Percentiles rank a stretch among this genome's conserved stretches.
These are phyloP conservation scores for Linhomoeus sp. DNA, from an alignment of 2,888 invertebrate species.

Conservation along the genomic window DNA sequence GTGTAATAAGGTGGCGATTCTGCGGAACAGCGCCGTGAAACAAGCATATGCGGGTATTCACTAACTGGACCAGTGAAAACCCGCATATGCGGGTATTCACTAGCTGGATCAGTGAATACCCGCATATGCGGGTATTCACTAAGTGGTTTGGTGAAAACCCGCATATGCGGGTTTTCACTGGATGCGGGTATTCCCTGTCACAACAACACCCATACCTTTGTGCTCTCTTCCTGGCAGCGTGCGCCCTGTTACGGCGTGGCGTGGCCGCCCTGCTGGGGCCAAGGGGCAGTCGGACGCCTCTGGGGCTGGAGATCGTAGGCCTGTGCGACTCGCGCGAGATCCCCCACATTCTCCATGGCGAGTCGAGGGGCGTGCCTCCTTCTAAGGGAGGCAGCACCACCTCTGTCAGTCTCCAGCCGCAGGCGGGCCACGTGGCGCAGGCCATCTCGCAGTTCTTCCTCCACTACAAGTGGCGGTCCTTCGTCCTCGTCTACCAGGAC, in stretches of 20 bases:
- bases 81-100: no score
- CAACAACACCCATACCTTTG: no score
- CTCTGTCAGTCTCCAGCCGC: slow-evolving; percentile 3
- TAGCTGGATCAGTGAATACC: no score
- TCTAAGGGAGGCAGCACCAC: neutral
- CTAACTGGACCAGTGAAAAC: no score
- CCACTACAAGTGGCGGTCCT: slow-evolving; percentile 3
- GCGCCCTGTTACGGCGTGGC: neutral
- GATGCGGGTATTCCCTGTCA: no score
- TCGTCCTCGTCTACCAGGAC: slow-evolving; percentile 2
- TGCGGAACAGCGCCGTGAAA: no score
- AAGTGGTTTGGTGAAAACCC: no score
- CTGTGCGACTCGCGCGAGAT: slow-evolving; percentile 4
- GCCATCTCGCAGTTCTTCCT: slow-evolving; percentile 4
- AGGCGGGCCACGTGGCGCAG: neutral
- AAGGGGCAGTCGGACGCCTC: neutral
- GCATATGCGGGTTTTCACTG: no score
- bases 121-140: no score
- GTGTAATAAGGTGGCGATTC: no score
- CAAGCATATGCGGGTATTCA: no score
- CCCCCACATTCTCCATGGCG: neutral
- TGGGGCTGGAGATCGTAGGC: neutral
- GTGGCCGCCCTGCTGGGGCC: slow-evolving; percentile 5
- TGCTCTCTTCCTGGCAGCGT: slow-evolving; percentile 4
- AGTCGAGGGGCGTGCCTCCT: neutral